These are phyloP conservation scores for Escarpia spicata DNA, from an alignment of 2,888 invertebrate species.

Conservation along the genomic window DNA sequence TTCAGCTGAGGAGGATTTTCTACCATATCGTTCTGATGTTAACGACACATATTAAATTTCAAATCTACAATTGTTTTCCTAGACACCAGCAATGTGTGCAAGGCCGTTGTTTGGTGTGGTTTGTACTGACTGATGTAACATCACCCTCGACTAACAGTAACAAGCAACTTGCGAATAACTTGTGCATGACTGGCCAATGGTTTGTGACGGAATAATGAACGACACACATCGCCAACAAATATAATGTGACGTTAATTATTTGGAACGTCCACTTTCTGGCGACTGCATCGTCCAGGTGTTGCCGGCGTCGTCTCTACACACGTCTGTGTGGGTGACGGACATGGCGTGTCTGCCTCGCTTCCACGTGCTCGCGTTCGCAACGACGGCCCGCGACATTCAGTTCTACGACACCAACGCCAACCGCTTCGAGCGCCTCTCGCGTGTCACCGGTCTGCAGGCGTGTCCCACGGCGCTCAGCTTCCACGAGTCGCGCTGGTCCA, in stretches of 20 bases:
- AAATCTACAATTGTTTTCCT: too few species aligned
- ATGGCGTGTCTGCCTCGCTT: slow-evolving; percentile 81
- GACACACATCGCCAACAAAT: not conserved
- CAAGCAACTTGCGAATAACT: too few species aligned
- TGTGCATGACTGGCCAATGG: too few species aligned
- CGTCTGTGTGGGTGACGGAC: slow-evolving; percentile 74
- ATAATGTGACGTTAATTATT: not conserved
- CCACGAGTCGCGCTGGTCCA: not conserved
- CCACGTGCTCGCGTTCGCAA: slow-evolving; percentile 80
- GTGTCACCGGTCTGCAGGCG: slow-evolving; percentile 74
- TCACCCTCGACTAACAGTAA: too few species aligned
- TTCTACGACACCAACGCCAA: slow-evolving; percentile 71
- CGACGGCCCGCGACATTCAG: slow-evolving; percentile 80
- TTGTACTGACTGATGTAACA: too few species aligned
- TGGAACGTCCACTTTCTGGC: not conserved
- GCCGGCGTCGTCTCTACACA: not conserved
- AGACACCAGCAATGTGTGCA: too few species aligned
- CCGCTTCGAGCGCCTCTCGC: slow-evolving; percentile 23
- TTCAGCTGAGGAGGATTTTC: too few species aligned
- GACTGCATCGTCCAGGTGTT: not conserved
- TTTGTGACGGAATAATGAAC: too few species aligned
- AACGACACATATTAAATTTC: too few species aligned
- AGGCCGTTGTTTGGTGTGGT: too few species aligned
- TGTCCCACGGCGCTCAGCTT: slow-evolving; percentile 63
- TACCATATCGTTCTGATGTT: too few species aligned